Percentiles rank a stretch among this genome's conserved stretches.
phyloP scores from a whole-genome alignment of 2,113 vertebrate species.

The Cygnus atratus region DNA sequence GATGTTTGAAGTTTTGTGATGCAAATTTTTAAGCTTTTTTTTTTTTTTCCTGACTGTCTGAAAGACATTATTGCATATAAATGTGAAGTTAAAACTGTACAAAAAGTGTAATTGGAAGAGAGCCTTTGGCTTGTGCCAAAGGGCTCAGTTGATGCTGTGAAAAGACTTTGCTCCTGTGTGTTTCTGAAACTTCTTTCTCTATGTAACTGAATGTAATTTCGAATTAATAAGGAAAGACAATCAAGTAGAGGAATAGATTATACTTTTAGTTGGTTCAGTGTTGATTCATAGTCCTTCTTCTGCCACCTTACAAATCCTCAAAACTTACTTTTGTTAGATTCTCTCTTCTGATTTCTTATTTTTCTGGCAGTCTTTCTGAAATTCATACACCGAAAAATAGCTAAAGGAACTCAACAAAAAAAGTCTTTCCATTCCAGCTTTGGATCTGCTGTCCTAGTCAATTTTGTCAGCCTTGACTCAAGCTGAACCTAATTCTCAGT shows the following conservation, averaged over 20 bases:
- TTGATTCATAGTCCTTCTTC: not conserved
- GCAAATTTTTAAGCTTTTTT: conserved; percentile 50
- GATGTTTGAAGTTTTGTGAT: conserved; percentile 43
- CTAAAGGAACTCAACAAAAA: not conserved
- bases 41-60: not conserved
- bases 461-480: not conserved
- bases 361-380: not conserved
- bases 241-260: not conserved
- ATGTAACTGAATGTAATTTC: not conserved
- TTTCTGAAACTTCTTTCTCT: not conserved
- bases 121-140: not conserved
- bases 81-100: not conserved
- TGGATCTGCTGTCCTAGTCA: too few species aligned
- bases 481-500: not conserved
- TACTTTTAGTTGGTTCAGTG: not conserved
- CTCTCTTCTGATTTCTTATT: not conserved
- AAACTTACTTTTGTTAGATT: not conserved
- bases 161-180: not conserved
- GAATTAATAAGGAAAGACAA: not conserved
- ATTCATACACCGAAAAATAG: not conserved
- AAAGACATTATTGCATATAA: not conserved
- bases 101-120: not conserved
- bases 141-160: not conserved
- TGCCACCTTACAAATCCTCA: not conserved
- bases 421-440: not conserved